These are phyloP conservation scores for Trachops cirrhosus DNA, from an alignment of 2,797 vertebrate genomes.

Conservation along the genomic window DNA sequence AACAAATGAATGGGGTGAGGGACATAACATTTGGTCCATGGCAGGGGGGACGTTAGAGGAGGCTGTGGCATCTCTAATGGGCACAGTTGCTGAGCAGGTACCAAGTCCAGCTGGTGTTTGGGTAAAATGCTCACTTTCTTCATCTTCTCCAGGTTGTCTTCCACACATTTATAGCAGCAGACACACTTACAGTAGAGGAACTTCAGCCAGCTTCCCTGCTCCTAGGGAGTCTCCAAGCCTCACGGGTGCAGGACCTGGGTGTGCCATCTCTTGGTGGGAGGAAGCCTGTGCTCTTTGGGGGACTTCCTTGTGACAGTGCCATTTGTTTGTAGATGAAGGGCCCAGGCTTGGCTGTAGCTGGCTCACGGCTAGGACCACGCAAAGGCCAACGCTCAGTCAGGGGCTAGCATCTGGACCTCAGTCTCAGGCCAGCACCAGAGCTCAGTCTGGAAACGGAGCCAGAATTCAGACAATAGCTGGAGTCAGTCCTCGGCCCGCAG, in stretches of 20 bases:
- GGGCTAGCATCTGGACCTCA: not conserved
- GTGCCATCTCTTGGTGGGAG: accelerated
- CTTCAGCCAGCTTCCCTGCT: not conserved
- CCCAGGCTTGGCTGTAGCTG: not conserved
- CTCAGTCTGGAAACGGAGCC: not conserved
- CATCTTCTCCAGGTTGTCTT: not conserved
- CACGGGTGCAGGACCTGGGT: accelerated
- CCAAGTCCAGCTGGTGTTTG: not conserved
- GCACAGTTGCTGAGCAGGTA: not conserved
- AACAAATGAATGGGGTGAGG: not conserved
- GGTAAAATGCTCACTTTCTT: not conserved
- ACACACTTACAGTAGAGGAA: not conserved
- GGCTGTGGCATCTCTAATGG: not conserved
- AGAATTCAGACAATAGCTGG: not conserved
- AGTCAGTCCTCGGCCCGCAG: not conserved
- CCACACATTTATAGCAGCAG: not conserved
- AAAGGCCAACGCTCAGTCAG: not conserved
- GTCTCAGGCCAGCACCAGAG: not conserved
- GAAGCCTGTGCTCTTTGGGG: not conserved
- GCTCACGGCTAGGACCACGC: accelerated
- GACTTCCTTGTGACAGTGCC: not conserved
- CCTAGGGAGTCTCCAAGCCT: accelerated
- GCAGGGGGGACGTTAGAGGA: not conserved
- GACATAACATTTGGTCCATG: not conserved
- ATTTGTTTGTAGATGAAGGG: not conserved